phyloP scores from a whole-genome alignment of 2,113 vertebrate genomes.

The Chloroceryle aenea region DNA sequence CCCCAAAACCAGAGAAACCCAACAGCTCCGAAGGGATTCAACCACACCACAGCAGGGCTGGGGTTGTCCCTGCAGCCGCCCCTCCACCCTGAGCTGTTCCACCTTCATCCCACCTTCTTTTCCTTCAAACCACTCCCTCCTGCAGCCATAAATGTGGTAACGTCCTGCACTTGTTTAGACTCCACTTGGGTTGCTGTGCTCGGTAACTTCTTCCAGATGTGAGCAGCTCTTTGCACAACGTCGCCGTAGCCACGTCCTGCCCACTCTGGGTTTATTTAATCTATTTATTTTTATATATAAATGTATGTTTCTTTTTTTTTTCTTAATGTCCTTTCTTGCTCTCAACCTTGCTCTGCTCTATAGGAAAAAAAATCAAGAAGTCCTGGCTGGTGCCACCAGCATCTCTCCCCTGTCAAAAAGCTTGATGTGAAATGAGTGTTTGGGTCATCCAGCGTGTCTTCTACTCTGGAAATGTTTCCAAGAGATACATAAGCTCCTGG shows the following conservation, averaged over 20 bases:
- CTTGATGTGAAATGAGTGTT: background rate
- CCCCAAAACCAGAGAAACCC: background rate
- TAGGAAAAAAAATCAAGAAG: too few species aligned
- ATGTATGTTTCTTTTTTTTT: background rate
- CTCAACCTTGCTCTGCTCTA: background rate
- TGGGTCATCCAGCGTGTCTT: background rate
- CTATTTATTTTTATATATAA: background rate
- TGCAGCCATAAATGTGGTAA: background rate
- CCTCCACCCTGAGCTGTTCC: background rate
- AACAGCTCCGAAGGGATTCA: rapidly evolving
- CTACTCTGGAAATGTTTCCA: background rate
- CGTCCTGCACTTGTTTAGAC: slow-evolving; percentile 51
- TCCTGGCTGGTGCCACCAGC: background rate
- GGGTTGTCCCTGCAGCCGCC: rapidly evolving
- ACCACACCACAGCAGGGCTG: rapidly evolving
- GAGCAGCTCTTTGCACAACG: background rate
- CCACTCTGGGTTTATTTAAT: rapidly evolving
- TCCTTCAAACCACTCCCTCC: background rate
- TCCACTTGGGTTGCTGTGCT: background rate
- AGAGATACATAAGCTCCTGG: slow-evolving; percentile 2
- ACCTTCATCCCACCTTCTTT: background rate
- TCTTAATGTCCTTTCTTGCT: background rate
- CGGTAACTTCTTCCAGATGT: slow-evolving; percentile 62
- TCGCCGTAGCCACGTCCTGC: background rate
- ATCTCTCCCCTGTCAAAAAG: background rate